Evolutionary conservation across 2,888 invertebrate species (phyloP).

Genomic region (Pandemis heparana): DNA sequence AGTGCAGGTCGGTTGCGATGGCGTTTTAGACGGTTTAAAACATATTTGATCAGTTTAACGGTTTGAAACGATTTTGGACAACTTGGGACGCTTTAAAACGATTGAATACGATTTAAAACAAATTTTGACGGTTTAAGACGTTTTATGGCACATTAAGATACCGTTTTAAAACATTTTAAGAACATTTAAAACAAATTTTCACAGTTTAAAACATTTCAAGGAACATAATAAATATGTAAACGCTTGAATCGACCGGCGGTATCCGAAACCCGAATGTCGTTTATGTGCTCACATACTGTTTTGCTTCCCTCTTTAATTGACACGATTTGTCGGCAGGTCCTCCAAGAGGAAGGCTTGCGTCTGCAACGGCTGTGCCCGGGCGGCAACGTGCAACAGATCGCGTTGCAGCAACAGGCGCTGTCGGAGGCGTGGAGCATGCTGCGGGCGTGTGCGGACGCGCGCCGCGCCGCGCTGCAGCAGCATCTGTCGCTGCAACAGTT

Average conservation of each 20-base stretch:
- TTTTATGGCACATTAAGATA: neutral
- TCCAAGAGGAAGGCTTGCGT: conserved; percentile 96
- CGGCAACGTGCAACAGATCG: conserved; percentile 95
- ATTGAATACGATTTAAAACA: neutral
- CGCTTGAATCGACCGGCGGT: too few relatives aligned
- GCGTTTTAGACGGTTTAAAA: neutral
- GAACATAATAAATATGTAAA: too few relatives aligned
- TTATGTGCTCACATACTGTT: too few relatives aligned
- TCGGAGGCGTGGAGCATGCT: conserved; percentile 95
- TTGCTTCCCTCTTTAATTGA: too few relatives aligned
- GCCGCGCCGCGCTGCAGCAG: conserved; percentile 93
- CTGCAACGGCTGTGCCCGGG: conserved; percentile 96
- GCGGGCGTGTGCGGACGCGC: conserved; percentile 92
- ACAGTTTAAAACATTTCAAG: neutral
- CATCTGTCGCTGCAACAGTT: conserved; percentile 96
- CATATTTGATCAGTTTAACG: neutral
- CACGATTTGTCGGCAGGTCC: conserved; percentile 81
- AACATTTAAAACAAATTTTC: neutral
- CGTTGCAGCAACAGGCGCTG: conserved; percentile 94
- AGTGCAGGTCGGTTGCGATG: conserved; percentile 86
- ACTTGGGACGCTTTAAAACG: neutral
- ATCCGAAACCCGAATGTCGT: too few relatives aligned
- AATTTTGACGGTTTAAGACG: neutral
- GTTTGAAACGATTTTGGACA: neutral
- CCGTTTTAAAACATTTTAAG: neutral